Base-by-base conservation (phyloP, 2,797 vertebrate genomes). In the Spheniscus humboldti region DNA sequence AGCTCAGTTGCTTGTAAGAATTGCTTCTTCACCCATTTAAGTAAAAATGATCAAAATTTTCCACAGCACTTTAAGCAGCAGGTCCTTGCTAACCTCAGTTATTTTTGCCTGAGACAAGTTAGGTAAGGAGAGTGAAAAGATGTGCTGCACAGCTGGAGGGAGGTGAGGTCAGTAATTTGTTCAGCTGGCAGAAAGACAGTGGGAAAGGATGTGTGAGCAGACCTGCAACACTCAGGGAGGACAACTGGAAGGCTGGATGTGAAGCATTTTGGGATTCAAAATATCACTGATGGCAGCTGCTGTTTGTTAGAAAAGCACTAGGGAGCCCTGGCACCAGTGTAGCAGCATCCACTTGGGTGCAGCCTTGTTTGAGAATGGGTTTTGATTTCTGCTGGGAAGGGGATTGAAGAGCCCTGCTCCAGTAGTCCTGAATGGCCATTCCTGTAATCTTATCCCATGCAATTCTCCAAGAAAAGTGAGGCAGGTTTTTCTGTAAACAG, bases 21-120 rank as follows among this genome's bases (percentile, higher is more conserved):
- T 93, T 95, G 60, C n/a, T 86, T 90, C 88, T 88, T 96, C 57
- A 72, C 10, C 69, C 66, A 47, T 83, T 83, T 67, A 71, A 92
- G 62, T 63, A 43, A 77, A 94, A 90, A 71, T 50, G 0, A 52
- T 74, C 56, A 67, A 59, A 48, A 53, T 90, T 91, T 88, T 91
- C 68, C 37, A n/a, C 14, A 52, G 20, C 56, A 60, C 39, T 88
- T 95, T 77, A 60, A 68, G 64, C 57, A 92, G 48, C 53, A 35
- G 57, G 50, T 93, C 73, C 66, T 78, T 86, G 16, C 68, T 94
- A 94, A 88, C 76, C 85, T 88, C 48, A 22, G 76, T 74, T 90
- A 57, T 78, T 96, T 94, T 91, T 90, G 43, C 64, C 88, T 18
- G 35, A 77, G 48, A 72, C 5, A 13, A 78, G 43, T 55, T 41